A percentile compares a stretch with the other conserved stretches of the same genome.
Evolutionary conservation across 2,113 vertebrate species (phyloP).

Genomic region (Austrofundulus limnaeus): DNA sequence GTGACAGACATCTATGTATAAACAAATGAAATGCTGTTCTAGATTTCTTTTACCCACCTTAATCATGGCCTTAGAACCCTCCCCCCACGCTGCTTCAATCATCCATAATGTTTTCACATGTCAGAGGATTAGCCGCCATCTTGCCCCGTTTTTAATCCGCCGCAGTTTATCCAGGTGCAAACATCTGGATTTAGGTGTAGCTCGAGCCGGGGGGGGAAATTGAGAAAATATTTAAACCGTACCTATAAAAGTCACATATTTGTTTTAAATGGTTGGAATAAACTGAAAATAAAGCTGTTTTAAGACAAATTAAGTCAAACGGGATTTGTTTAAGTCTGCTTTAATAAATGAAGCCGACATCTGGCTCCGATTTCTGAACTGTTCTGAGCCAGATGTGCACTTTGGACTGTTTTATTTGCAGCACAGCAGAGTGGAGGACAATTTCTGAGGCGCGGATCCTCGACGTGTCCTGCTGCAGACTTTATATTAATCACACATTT

Average conservation of each 20-base stretch:
- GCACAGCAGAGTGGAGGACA: constrained; percentile 18
- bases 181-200: constrained; percentile 3
- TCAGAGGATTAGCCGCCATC: constrained; percentile 29
- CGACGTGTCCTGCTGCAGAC: constrained; percentile 36
- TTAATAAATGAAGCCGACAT: neutral
- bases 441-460: neutral
- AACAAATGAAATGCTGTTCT: constrained; percentile 55
- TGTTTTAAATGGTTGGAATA: neutral
- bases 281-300: constrained; percentile 4
- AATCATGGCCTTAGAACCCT: constrained; percentile 68
- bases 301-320: neutral
- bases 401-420: constrained; percentile 28
- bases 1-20: constrained; percentile 47
- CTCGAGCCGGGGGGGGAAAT: constrained; percentile 6
- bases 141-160: constrained; percentile 25
- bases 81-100: constrained; percentile 43
- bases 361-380: constrained; percentile 4
- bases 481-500: constrained; percentile 33
- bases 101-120: constrained; percentile 32
- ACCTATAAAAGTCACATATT: neutral
- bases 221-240: neutral
- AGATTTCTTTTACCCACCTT: constrained; percentile 51
- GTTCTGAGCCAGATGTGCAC: constrained; percentile 6
- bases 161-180: constrained; percentile 10
- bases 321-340: neutral